Conservation (phyloP, 1,140 invertebrate species). For the Patella vulgata region DNA sequence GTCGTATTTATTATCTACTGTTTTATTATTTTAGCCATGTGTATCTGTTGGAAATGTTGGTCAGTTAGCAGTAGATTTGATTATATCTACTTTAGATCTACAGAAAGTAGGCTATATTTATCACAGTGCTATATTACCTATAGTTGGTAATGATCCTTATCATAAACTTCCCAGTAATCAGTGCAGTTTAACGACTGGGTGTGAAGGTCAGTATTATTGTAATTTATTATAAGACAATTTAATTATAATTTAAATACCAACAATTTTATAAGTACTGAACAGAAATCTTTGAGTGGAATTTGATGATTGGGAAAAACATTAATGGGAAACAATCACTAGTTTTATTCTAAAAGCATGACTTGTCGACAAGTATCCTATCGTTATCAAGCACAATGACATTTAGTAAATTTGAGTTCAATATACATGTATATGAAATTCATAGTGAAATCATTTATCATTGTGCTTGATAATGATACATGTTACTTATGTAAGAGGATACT, state of each 20-base stretch:
- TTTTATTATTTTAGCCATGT: constrained; percentile 74
- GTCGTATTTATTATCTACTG: constrained; percentile 24
- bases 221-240: neutral
- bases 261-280: neutral
- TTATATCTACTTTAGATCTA: constrained; percentile 76
- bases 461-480: too few species aligned
- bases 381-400: too few species aligned
- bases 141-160: constrained; percentile 78
- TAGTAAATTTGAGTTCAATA: too few species aligned
- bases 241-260: neutral
- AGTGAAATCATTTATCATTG: too few species aligned
- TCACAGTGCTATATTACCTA: constrained; percentile 75
- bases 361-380: too few species aligned
- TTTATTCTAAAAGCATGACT: too few species aligned
- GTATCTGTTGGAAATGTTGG: constrained; percentile 85
- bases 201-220: constrained; percentile 50
- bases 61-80: constrained; percentile 78
- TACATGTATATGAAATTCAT: too few species aligned
- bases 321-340: too few species aligned
- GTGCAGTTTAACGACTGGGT: constrained; percentile 67
- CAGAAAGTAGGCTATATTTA: constrained; percentile 74
- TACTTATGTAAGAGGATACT: too few species aligned
- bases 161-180: constrained; percentile 68
- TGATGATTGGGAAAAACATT: too few species aligned
- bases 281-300: too few species aligned